phyloP scores from a whole-genome alignment of 2,888 invertebrate species.

The Shargacucullia verbasci region DNA sequence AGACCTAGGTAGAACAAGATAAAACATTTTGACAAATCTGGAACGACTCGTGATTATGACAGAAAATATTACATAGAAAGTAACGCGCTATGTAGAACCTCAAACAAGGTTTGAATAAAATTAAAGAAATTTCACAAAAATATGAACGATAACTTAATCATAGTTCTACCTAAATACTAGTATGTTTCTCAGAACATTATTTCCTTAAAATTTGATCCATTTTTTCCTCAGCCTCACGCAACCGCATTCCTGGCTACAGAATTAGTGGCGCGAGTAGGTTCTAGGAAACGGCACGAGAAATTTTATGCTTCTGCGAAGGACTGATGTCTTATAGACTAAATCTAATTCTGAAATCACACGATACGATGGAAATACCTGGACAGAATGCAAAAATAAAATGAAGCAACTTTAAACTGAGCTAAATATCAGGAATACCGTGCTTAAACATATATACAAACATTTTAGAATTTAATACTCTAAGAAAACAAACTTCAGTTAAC shows the following conservation, averaged over 20 bases:
- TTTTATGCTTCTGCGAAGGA: constrained; percentile 61
- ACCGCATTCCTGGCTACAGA: constrained; percentile 56
- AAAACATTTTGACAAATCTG: constrained; percentile 5
- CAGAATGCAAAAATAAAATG: constrained; percentile 35
- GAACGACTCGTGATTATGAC: too few species aligned
- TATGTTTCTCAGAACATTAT: constrained; percentile 15
- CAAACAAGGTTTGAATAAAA: too few species aligned
- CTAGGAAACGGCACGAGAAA: constrained; percentile 56
- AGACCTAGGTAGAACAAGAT: constrained; percentile 6
- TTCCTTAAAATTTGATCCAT: constrained; percentile 37
- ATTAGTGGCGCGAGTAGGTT: constrained; percentile 58
- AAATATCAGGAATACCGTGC: background rate
- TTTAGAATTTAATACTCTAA: too few species aligned
- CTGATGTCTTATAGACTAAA: constrained; percentile 46
- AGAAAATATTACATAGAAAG: too few species aligned
- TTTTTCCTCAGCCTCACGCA: constrained; percentile 45
- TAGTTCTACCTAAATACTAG: background rate
- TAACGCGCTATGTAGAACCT: too few species aligned
- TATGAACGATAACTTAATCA: too few species aligned
- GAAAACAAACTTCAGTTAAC: too few species aligned
- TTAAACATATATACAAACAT: background rate
- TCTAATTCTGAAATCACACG: constrained; percentile 49
- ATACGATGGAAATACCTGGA: constrained; percentile 50
- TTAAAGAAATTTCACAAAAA: too few species aligned
- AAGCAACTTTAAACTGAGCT: background rate